phyloP scores from a whole-genome alignment of 2,113 vertebrate genomes.

The Plecturocebus donacophilus region DNA sequence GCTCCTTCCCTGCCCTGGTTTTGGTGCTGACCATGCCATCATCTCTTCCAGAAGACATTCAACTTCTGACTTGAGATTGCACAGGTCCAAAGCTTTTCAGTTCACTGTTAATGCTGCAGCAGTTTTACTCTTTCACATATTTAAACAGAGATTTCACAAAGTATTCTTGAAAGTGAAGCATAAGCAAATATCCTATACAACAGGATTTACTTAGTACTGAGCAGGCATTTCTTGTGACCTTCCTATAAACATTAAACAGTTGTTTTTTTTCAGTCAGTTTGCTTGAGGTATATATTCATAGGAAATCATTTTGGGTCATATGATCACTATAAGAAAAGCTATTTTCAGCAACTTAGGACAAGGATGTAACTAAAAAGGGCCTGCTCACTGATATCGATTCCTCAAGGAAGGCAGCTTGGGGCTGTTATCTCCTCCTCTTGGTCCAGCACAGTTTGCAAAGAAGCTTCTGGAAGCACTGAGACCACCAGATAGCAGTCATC shows the following conservation, averaged over 20 bases:
- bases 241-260: neutral
- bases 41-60: neutral
- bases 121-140: neutral
- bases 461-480: neutral
- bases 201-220: too few relatives aligned
- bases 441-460: neutral
- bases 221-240: neutral
- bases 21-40: neutral
- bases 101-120: neutral
- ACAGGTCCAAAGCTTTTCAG: neutral
- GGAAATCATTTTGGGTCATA: neutral
- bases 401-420: neutral
- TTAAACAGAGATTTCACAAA: neutral
- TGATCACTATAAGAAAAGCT: neutral
- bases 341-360: neutral
- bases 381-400: neutral
- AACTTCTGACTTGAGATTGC: neutral
- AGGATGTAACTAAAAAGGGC: neutral
- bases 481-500: neutral
- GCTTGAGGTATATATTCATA: neutral
- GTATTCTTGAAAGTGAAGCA: neutral
- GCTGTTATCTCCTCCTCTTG: neutral
- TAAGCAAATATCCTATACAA: neutral
- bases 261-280: neutral
- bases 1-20: neutral